Evolutionary conservation across 1,140 invertebrate genomes (phyloP), one percentile per base, ranked within the genome.

Genomic region (Drosophila virilis): DNA sequence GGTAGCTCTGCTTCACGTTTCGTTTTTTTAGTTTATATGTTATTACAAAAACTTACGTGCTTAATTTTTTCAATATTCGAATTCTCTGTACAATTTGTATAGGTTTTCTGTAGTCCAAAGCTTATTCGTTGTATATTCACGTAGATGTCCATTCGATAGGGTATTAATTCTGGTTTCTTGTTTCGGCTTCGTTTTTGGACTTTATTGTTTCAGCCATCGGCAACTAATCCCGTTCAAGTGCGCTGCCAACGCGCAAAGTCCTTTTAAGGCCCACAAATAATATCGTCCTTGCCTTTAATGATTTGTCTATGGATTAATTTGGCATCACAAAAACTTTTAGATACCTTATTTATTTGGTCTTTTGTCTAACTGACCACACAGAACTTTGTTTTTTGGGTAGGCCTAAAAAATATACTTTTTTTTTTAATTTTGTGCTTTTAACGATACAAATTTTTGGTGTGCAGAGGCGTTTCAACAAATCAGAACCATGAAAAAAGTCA

Each of bases 221-320:
- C 28, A 43, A 12, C 43, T 80, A 88, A 88, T 79, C 68, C 79
- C 79, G 61, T 88, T 83, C 83, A 78, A 89, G 80, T 81, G 78
- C 38, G 48, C 57, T 46, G 55, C 55, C 37, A 69, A 60, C 45
- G 76, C 74, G 61, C 45, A 77, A 84, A 84, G 79, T 82, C 76
- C 72, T 61, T 70, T 78, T 77, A 66, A 79, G 73, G 62, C 73
- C 61, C 42, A 15, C 9, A 38, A 76, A 76, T 75, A 65, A 74
- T 70, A 64, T 71, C 60, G 48, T 64, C 10, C 13, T 17, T 43
- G 33, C 52, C 61, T 64, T 67, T 52, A 51, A 62, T 73, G 79
- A 86, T 86, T 86, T 86, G 83, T 79, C 61, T 51, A 40, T 64
- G 76, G 79, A 67, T 88, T 86, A 88, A 77, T 77, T 79, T 82